Conservation (phyloP, 2,797 vertebrate species). For the Thamnophis elegans region DNA sequence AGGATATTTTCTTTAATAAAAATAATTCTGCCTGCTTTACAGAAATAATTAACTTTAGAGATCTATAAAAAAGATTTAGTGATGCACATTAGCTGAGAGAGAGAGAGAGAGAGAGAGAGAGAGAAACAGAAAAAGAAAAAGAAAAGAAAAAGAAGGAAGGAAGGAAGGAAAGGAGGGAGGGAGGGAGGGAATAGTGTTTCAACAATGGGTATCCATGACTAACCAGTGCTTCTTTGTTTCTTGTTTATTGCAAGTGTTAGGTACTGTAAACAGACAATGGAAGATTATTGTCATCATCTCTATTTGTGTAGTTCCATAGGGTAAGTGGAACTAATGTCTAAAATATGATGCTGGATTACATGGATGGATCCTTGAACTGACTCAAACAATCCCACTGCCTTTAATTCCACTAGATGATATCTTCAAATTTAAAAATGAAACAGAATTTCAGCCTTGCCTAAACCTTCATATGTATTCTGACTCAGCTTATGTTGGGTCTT, state of each 20-base stretch:
- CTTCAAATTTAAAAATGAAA: neutral
- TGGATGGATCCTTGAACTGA: neutral
- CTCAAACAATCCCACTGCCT: neutral
- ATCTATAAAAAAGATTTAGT: neutral
- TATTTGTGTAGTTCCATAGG: neutral
- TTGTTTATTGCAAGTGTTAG: neutral
- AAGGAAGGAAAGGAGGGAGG: no score
- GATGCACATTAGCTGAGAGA: neutral
- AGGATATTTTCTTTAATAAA: conserved; percentile 29
- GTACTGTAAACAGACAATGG: neutral
- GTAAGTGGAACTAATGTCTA: neutral
- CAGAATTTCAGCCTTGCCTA: conserved; percentile 8
- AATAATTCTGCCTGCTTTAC: conserved; percentile 6
- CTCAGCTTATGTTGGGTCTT: conserved; percentile 10
- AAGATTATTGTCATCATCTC: neutral
- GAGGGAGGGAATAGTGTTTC: neutral
- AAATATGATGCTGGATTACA: neutral
- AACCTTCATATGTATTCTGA: neutral
- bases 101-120: neutral
- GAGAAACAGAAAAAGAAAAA: neutral
- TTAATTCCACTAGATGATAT: neutral
- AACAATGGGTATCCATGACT: neutral
- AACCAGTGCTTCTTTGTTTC: neutral
- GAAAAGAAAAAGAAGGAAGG: no score
- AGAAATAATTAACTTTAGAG: conserved; percentile 25